Conservation (phyloP, 64 coral and sea anemone species). For the Stichodactyla mertensii region DNA sequence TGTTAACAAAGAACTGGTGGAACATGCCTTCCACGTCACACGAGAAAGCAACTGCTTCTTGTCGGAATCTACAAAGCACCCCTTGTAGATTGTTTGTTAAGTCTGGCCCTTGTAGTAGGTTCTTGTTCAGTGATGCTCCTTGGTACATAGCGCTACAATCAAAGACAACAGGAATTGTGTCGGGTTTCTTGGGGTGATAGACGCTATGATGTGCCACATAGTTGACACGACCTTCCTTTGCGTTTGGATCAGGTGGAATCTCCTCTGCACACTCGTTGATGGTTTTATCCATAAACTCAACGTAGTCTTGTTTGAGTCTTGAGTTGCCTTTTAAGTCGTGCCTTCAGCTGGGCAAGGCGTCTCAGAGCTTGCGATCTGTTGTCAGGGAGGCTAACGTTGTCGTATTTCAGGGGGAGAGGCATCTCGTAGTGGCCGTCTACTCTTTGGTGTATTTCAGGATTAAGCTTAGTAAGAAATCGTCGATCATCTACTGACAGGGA, state of each 20-base stretch:
- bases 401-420: neutral
- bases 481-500: neutral
- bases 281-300: conserved; percentile 1
- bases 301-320: conserved; percentile 6
- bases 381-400: neutral
- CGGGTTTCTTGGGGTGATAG: too few relatives aligned
- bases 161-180: too few relatives aligned
- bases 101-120: conserved; percentile 30
- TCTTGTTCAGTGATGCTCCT: conserved; percentile 20
- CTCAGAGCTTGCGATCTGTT: conserved; percentile 21
- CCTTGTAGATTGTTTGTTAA: conserved; percentile 15
- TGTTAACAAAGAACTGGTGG: conserved; percentile 5
- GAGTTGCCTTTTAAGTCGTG: neutral
- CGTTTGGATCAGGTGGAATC: neutral
- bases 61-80: conserved; percentile 22
- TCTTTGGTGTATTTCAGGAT: neutral
- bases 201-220: neutral
- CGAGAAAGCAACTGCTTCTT: conserved; percentile 22
- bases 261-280: conserved; percentile 11
- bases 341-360: conserved; percentile 5
- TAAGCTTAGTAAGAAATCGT: too few relatives aligned
- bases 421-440: neutral
- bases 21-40: conserved; percentile 5
- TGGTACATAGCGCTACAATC: conserved; percentile 14
- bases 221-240: conserved; percentile 2